A percentile compares a stretch with the other conserved stretches of the same genome.
Evolutionary conservation across 2,888 invertebrate genomes (phyloP).

Genomic region (Hyles lineata): DNA sequence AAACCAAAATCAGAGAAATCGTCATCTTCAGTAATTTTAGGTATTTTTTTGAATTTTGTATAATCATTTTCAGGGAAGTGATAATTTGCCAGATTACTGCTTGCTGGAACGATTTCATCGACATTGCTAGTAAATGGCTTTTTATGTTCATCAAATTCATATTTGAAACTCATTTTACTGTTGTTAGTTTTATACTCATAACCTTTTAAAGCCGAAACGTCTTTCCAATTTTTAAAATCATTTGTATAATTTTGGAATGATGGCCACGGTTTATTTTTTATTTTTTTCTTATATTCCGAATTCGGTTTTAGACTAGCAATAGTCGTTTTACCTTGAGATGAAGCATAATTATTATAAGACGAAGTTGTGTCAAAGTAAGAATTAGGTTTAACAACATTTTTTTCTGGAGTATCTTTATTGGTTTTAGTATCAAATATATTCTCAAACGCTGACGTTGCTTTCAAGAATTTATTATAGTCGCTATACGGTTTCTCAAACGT

Average conservation of each 20-base stretch:
- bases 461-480: constrained; percentile 50
- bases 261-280: constrained; percentile 61
- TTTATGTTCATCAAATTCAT: constrained; percentile 60
- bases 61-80: constrained; percentile 63
- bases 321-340: constrained; percentile 49
- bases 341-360: constrained; percentile 51
- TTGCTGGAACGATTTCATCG: constrained; percentile 69
- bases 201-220: constrained; percentile 57
- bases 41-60: constrained; percentile 63
- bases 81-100: constrained; percentile 68
- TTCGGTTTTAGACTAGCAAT: constrained; percentile 48
- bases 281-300: constrained; percentile 63
- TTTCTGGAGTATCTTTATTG: constrained; percentile 50
- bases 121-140: constrained; percentile 56
- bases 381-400: constrained; percentile 48
- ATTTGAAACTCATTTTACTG: constrained; percentile 68
- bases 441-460: constrained; percentile 44
- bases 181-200: constrained; percentile 71
- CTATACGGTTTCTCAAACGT: constrained; percentile 48
- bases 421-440: constrained; percentile 51
- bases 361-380: constrained; percentile 47
- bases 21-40: constrained; percentile 59
- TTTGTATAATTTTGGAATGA: constrained; percentile 50
- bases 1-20: constrained; percentile 48
- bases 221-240: constrained; percentile 61